These are phyloP conservation scores for Gallinago stenura DNA, from an alignment of 2,797 vertebrate species.

Conservation along the genomic window DNA sequence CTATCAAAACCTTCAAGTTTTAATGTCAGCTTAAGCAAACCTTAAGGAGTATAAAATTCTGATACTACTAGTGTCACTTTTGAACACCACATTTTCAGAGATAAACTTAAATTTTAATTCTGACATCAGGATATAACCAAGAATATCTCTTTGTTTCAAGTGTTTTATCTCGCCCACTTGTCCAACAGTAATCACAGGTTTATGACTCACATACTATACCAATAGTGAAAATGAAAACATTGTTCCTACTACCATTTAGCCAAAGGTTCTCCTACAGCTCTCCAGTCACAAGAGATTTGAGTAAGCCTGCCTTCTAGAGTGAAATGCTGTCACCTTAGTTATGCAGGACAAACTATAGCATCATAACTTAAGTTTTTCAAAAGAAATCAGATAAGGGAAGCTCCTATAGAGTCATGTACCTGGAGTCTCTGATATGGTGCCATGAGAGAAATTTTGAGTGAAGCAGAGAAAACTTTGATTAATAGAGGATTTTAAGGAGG, in stretches of 20 bases:
- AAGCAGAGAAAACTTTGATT: neutral
- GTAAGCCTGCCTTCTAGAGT: neutral
- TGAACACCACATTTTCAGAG: neutral
- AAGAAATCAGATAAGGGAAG: neutral
- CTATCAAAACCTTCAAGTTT: neutral
- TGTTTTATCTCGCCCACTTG: neutral
- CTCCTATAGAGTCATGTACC: rapidly evolving
- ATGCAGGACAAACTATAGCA: neutral
- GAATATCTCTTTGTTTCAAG: neutral
- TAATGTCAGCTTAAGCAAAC: neutral
- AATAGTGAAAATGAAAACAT: neutral
- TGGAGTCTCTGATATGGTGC: neutral
- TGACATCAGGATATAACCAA: neutral
- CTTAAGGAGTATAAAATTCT: neutral
- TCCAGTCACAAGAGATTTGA: conserved; percentile 37
- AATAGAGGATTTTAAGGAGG: neutral
- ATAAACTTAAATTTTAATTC: neutral
- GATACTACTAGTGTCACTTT: neutral
- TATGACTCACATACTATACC: conserved; percentile 23
- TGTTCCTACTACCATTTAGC: neutral
- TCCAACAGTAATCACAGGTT: conserved; percentile 33
- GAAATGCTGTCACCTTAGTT: neutral
- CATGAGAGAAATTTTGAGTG: neutral
- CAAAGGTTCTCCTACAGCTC: conserved; percentile 39
- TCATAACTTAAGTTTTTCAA: neutral